Base-by-base conservation (phyloP, 2,888 invertebrate genomes). In the Parthenolecanium corni region DNA sequence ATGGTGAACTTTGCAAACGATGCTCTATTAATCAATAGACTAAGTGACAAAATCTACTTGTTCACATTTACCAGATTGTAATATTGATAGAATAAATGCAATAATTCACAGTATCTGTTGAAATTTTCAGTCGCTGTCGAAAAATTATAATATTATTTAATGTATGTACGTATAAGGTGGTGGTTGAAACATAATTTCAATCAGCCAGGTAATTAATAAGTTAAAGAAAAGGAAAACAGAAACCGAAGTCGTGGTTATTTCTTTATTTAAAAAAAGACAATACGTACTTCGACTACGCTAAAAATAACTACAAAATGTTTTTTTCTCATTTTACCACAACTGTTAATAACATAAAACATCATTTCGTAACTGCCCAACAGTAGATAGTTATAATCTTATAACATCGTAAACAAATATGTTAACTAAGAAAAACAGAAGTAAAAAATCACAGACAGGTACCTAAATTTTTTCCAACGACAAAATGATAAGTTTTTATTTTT, bases 371-470 rank as follows among this genome's bases (percentile, higher is more conserved):
- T 57, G 25, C 46, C 42, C 44, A 46, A 57, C 57, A 57, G 42
- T 57, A 20, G n/a, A n/a, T n/a, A n/a, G 57, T 57, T 24, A 52
- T n/a, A 25, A n/a, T 44, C 44, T 16, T 23, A 61, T 47, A 61
- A 61, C 61, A 49, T 61, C 51, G 49, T 61, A 38, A 47, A 58
- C 49, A 62, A 62, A 62, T 31, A 31, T 31, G 36, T 62, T 21
- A 52, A 62, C 52, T 49, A 62, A 52, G 49, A 62, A 61, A 58
- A 61, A 61, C n/a, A 52, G 20, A 52, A 52, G 52, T 24, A 44
- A 62, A n/a, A 42, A 40, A 62, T 52, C 52, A 62, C 62, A 62
- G 62, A 52, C 42, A 62, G 44, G 52, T 62, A 62, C 51, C 24
- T 12, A 52, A 49, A 6, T 31, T 31, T 61, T 51, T 61, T 51